Evolutionary conservation across 2,888 invertebrate species (phyloP), one percentile per base, ranked within the genome.

Genomic region (Ormyrus thymus): DNA sequence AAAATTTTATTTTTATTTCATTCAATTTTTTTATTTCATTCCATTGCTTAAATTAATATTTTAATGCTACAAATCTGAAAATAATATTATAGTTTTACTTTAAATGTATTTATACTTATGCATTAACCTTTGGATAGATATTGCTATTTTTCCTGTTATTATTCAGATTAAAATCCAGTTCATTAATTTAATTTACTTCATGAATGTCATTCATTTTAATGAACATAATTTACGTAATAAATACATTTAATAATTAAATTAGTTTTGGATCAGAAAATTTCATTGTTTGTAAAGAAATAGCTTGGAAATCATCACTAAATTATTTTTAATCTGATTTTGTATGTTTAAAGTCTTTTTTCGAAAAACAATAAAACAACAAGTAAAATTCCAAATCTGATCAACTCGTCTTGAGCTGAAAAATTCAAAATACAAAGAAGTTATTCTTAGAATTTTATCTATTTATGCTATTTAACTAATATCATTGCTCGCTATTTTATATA

Each of bases 211-310:
- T 58, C 29, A 51, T 29, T 29, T 29, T 29, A 29, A 29, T 29
- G 29, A 29, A 29, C 29, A 29, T 29, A 55, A 55, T 11, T 55
- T 55, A 55, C 7, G 11, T 55, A n/a, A n/a, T 55, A n/a, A 4
- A n/a, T 55, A 6, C n/a, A 55, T 55, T n/a, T n/a, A 55, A 55
- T 29, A 29, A 29, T 29, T 43, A 8, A 10, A 13, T 66, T 51
- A 65, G 15, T 66, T 43, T 56, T 53, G 29, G 51, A 29, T 53
- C n/a, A 64, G 68, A 78, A 73, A 73, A 78, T 74, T 74, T 78
- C 64, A 64, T 72, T 62, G 66, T 55, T 69, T 74, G 66, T n/a
- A 71, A 43, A 53, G 53, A 66, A 78, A 68, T n/a, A 51, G 70
- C 70, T 74, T 64, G 43, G 46, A 61, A 75, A 55, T 46, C 6